Evolutionary conservation across 1,140 invertebrate genomes (phyloP).

Genomic region (Zaprionus davidi): DNA sequence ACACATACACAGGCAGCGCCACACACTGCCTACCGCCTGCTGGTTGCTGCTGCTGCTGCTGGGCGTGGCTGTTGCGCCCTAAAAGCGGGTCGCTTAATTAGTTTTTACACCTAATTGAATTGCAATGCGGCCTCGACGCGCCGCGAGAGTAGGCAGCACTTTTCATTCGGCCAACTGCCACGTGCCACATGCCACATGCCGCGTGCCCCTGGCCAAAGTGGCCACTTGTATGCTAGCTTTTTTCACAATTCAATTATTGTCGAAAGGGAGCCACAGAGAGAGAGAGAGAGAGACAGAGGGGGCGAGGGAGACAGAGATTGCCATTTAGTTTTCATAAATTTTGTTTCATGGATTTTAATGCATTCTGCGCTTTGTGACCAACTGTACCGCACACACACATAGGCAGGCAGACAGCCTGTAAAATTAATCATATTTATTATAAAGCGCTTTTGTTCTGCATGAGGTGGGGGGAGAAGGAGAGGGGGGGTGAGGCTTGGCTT

Average conservation of each 20-base stretch:
- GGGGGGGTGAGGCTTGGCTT: conserved; percentile 7
- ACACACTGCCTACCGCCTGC: neutral
- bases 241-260: conserved; percentile 29
- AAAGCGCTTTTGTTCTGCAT: conserved; percentile 37
- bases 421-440: conserved; percentile 78
- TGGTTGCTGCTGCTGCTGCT: neutral
- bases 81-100: conserved; percentile 71
- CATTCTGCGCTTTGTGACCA: conserved; percentile 47
- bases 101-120: conserved; percentile 82
- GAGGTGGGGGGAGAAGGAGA: neutral
- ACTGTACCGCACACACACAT: conserved; percentile 35
- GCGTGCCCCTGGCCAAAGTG: neutral
- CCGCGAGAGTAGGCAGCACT: conserved; percentile 44
- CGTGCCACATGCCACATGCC: conserved; percentile 5
- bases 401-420: conserved; percentile 27
- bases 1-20: conserved; percentile 19
- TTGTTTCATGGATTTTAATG: conserved; percentile 37
- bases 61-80: conserved; percentile 16
- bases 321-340: conserved; percentile 55
- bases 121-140: conserved; percentile 51
- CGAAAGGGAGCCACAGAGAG: no score
- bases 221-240: conserved; percentile 5
- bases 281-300: no score
- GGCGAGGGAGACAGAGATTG: neutral
- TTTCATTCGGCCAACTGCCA: neutral